Percentiles rank a stretch among this genome's conserved stretches.
These are phyloP conservation scores for Allacma fusca DNA, from an alignment of 2,888 invertebrate genomes.

Conservation along the genomic window DNA sequence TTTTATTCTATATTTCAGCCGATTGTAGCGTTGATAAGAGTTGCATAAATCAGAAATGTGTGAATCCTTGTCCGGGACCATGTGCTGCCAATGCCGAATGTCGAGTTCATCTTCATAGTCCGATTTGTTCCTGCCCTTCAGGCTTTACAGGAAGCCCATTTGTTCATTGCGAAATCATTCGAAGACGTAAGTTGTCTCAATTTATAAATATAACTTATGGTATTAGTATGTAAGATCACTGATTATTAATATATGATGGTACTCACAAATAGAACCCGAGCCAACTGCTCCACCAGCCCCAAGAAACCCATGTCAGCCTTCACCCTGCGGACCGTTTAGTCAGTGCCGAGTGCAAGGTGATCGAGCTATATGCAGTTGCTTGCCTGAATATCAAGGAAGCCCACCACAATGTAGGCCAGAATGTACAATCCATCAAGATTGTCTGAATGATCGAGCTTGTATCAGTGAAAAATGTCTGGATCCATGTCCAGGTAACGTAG, in stretches of 20 bases:
- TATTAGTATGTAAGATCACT: no score
- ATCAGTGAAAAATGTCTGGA: constrained; percentile 62
- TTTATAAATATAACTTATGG: background rate
- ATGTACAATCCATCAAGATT: constrained; percentile 71
- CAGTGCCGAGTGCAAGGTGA: constrained; percentile 64
- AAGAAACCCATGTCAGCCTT: constrained; percentile 43
- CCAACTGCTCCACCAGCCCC: constrained; percentile 57
- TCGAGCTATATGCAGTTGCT: constrained; percentile 66
- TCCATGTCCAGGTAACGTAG: constrained; percentile 60
- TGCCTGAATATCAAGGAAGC: constrained; percentile 76
- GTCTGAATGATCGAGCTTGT: constrained; percentile 63
- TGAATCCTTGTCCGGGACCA: constrained; percentile 82
- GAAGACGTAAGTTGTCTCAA: constrained; percentile 8
- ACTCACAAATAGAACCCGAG: constrained; percentile 17
- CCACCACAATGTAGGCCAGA: constrained; percentile 77
- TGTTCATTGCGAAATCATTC: constrained; percentile 49
- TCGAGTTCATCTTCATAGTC: constrained; percentile 83
- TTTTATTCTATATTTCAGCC: constrained; percentile 70
- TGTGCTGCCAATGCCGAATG: constrained; percentile 81
- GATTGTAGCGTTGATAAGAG: constrained; percentile 83
- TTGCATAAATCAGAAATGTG: constrained; percentile 81
- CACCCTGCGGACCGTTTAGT: constrained; percentile 65
- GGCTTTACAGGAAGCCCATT: constrained; percentile 85
- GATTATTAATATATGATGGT: constrained; percentile 10
- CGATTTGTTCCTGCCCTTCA: constrained; percentile 80